Evolutionary conservation across 1,140 invertebrate species (phyloP).

Genomic region (Cyphomyrmex costatus): DNA sequence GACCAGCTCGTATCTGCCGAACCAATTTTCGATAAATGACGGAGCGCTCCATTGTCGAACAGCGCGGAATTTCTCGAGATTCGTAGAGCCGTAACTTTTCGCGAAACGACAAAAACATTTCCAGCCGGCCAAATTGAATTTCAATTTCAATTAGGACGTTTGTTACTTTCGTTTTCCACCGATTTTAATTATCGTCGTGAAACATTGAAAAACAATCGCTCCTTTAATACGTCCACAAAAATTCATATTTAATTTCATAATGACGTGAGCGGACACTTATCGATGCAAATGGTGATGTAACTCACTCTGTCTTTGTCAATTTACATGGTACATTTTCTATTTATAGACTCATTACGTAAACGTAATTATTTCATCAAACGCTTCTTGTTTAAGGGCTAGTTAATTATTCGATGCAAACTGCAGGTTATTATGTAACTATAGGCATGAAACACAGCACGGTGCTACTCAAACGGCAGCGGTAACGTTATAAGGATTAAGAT

Average conservation of each 20-base stretch:
- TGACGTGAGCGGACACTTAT: background rate
- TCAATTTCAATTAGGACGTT: background rate
- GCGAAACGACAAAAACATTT: background rate
- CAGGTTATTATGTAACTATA: background rate
- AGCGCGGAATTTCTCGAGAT: background rate
- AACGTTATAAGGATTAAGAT: slow-evolving; percentile 13
- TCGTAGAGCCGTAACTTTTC: background rate
- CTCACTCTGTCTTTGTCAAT: background rate
- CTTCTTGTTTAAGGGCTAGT: background rate
- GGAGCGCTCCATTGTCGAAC: background rate
- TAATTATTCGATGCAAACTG: slow-evolving; percentile 2
- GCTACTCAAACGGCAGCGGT: background rate
- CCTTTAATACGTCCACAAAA: background rate
- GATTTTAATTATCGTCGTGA: background rate
- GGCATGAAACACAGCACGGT: no score
- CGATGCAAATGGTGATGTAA: background rate
- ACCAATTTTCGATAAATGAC: slow-evolving; percentile 57
- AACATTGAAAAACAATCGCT: background rate
- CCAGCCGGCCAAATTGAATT: background rate
- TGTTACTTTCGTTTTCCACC: no score
- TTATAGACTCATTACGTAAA: slow-evolving; percentile 6
- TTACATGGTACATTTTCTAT: background rate
- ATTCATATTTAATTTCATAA: background rate
- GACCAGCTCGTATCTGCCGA: slow-evolving; percentile 36
- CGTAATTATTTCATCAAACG: slow-evolving; percentile 27